Percentiles rank a stretch among this genome's conserved stretches.
phyloP scores from a whole-genome alignment of 2,888 invertebrate genomes.

The Auanema freiburgensis region DNA sequence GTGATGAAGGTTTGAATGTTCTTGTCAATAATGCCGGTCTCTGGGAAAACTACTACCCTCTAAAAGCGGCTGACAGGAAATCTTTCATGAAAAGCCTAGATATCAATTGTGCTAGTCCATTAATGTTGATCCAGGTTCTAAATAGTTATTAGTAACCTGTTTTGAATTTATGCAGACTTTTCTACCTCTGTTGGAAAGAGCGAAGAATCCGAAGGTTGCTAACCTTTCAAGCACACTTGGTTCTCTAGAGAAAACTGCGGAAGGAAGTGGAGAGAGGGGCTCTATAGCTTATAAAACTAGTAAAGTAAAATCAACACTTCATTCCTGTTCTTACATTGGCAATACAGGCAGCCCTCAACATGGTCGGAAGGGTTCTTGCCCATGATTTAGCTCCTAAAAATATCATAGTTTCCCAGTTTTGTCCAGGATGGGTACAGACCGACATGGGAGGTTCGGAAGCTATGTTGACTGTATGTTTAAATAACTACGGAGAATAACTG shows the following conservation, averaged over 20 bases:
- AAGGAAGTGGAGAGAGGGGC: constrained; percentile 11
- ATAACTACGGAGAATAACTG: no score
- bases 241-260: constrained; percentile 3
- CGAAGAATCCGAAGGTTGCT: neutral
- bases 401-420: constrained; percentile 10
- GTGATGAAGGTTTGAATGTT: constrained; percentile 15
- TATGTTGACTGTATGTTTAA: constrained; percentile 2
- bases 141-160: no score
- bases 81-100: neutral
- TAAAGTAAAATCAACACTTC: constrained; percentile 8
- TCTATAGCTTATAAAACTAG: constrained; percentile 15
- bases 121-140: constrained; percentile 11
- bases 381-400: constrained; percentile 4
- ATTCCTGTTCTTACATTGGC: neutral
- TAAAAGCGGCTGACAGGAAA: constrained; percentile 5
- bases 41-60: neutral
- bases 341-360: constrained; percentile 13
- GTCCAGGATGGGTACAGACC: constrained; percentile 17
- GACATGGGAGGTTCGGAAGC: constrained; percentile 17
- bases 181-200: constrained; percentile 7
- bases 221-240: constrained; percentile 5
- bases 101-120: constrained; percentile 3
- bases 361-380: constrained; percentile 9
- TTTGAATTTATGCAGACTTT: constrained; percentile 17
- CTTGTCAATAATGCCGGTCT: constrained; percentile 15